phyloP scores from a whole-genome alignment of 1,140 invertebrate species.

The Cotesia typhae region DNA sequence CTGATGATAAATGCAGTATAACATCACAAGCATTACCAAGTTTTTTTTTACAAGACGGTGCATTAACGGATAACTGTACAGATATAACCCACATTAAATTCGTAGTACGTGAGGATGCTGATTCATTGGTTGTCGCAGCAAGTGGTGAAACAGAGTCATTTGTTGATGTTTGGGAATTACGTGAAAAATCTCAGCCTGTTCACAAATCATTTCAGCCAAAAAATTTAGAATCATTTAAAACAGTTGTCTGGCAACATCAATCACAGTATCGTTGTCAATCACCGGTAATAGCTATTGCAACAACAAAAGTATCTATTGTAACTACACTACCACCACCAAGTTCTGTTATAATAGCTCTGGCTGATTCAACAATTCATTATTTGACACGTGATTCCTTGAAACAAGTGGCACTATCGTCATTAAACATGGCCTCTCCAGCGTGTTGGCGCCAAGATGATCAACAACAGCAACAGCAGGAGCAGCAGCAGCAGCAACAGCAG shows the following conservation, averaged over 20 bases:
- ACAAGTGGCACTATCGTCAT: slow-evolving; percentile 68
- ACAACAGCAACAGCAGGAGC: too few species aligned
- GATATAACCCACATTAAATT: slow-evolving; percentile 80
- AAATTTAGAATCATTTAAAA: slow-evolving; percentile 71
- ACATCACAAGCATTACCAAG: slow-evolving; percentile 80
- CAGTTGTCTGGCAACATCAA: slow-evolving; percentile 77
- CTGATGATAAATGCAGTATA: slow-evolving; percentile 69
- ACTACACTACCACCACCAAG: slow-evolving; percentile 70
- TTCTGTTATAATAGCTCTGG: slow-evolving; percentile 76
- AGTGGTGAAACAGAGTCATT: slow-evolving; percentile 72
- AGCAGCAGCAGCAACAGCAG: too few species aligned
- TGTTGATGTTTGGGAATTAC: slow-evolving; percentile 87
- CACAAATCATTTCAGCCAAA: slow-evolving; percentile 77
- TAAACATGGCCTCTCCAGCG: slow-evolving; percentile 59
- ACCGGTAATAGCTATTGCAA: slow-evolving; percentile 66
- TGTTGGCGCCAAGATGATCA: slow-evolving; percentile 62
- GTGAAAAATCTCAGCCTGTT: slow-evolving; percentile 79
- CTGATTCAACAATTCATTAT: slow-evolving; percentile 80
- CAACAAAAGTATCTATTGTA: slow-evolving; percentile 72
- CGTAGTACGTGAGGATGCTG: slow-evolving; percentile 81
- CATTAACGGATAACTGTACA: slow-evolving; percentile 63
- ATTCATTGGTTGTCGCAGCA: slow-evolving; percentile 80
- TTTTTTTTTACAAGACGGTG: slow-evolving; percentile 78
- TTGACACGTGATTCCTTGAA: slow-evolving; percentile 80
- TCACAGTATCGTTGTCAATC: slow-evolving; percentile 68